A percentile compares a stretch with the other conserved stretches of the same genome.
These are phyloP conservation scores for Hylomyscus alleni DNA, from an alignment of 2,797 vertebrate genomes.

Conservation along the genomic window DNA sequence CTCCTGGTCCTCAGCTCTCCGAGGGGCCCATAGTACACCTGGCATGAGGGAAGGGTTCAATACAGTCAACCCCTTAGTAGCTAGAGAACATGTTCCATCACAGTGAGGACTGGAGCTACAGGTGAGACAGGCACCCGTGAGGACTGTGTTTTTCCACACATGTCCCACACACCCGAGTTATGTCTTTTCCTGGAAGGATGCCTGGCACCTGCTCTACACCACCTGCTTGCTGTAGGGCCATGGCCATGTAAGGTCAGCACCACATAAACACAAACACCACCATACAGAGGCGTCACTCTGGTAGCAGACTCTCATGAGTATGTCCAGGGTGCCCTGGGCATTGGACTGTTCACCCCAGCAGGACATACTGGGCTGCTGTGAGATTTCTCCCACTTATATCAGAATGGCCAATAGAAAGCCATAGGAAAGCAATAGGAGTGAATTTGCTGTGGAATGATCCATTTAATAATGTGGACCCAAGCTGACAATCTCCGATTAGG, in stretches of 20 bases:
- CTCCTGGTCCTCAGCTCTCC: background rate
- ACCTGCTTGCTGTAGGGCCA: background rate
- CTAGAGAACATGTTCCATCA: background rate
- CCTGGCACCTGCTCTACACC: no score
- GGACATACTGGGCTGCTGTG: background rate
- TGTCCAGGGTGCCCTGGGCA: no score
- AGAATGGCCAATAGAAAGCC: background rate
- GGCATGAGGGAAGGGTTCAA: background rate
- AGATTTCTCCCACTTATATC: background rate
- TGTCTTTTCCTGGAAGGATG: background rate
- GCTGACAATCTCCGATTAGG: background rate
- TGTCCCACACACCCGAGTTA: background rate
- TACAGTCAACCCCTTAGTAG: background rate
- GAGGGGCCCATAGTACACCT: background rate
- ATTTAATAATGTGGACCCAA: background rate
- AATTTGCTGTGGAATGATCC: background rate
- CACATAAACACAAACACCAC: background rate
- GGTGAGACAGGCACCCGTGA: background rate
- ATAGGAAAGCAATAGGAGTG: no score
- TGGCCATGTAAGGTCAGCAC: background rate
- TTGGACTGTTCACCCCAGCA: no score
- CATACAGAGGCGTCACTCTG: no score
- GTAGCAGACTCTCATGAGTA: accelerated
- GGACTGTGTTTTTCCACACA: background rate
- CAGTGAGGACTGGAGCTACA: background rate